Evolutionary conservation across 1,140 invertebrate species (phyloP), one percentile per base, ranked within the genome.

Genomic region (Rhopalosiphum maidis): DNA sequence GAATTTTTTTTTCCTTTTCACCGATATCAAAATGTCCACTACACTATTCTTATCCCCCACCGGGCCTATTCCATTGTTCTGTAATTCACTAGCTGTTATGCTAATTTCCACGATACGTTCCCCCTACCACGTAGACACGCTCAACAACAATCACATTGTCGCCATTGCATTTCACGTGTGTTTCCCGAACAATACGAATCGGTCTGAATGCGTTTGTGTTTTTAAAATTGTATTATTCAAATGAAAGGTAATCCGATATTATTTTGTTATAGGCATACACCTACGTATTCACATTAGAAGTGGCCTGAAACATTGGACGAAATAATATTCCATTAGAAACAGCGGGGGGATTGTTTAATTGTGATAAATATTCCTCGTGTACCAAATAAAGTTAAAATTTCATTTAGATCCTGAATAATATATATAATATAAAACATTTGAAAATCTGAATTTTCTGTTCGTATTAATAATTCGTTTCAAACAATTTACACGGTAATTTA

Each of bases 131-230:
- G 15, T 83, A 48, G 18, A 48, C 30, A 22, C n/a, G 46, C n/a
- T 35, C 21, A 35, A 88, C 46, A 88, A 88, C 46, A 89, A 89
- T 54, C 87, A 54, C 87, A 89, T 89, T 89, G 86, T 88, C 86
- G 86, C 86, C 86, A 88, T 51, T 88, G 46, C 46, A 23, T 89
- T 54, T 89, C n/a, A 89, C 87, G 35, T 89, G 87, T 89, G n/a
- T 54, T 88, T 54, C 35, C 87, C 35, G 87, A 89, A 89, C 87
- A 89, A 89, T 54, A 54, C 48, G 21, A 23, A 89, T 9, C n/a
- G 35, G 6, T 54, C 8, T 89, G 21, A 89, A 54, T 89, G 35
- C n/a, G 48, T 54, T 54, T 51, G 30, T 88, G n/a, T n/a, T 87
- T 87, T 46, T 25, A 25, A 25, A 41, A 41, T 43, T 21, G 0